Percentiles rank a stretch among this genome's conserved stretches.
Evolutionary conservation across 2,797 vertebrate species (phyloP).

Genomic region (Florisuga fusca): DNA sequence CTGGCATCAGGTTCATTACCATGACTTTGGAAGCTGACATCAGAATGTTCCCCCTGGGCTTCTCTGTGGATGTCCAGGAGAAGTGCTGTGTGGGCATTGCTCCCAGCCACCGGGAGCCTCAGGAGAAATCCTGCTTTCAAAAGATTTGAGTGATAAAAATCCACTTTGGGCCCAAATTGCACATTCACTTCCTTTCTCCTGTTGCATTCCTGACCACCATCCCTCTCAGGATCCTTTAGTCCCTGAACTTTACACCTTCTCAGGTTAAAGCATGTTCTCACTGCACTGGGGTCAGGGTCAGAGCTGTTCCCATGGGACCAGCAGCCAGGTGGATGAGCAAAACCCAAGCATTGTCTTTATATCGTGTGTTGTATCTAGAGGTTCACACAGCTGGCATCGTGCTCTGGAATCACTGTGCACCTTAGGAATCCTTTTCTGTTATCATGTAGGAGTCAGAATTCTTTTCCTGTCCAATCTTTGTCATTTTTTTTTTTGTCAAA

Average conservation of each 20-base stretch:
- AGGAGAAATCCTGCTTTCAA: not conserved
- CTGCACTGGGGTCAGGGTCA: not conserved
- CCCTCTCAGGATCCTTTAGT: not conserved
- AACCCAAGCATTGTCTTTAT: not conserved
- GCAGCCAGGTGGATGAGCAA: not conserved
- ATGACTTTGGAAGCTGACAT: slow-evolving; percentile 20
- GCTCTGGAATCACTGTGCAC: not conserved
- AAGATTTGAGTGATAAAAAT: not conserved
- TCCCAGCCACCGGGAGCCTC: not conserved
- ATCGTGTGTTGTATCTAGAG: not conserved
- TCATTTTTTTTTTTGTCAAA: not conserved
- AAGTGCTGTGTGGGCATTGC: not conserved
- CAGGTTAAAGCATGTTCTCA: not conserved
- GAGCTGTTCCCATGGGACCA: not conserved
- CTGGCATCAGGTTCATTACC: slow-evolving; percentile 32
- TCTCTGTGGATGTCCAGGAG: not conserved
- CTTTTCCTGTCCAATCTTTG: not conserved
- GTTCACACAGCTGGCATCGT: not conserved
- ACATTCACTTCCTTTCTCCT: not conserved
- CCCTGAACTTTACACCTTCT: not conserved
- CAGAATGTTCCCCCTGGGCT: not conserved
- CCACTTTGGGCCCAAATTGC: not conserved
- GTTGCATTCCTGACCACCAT: not conserved
- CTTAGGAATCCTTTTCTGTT: not conserved
- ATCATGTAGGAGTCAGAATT: not conserved